These are phyloP conservation scores for Flexamia atlantica DNA, from an alignment of 2,888 invertebrate species.

Conservation along the genomic window DNA sequence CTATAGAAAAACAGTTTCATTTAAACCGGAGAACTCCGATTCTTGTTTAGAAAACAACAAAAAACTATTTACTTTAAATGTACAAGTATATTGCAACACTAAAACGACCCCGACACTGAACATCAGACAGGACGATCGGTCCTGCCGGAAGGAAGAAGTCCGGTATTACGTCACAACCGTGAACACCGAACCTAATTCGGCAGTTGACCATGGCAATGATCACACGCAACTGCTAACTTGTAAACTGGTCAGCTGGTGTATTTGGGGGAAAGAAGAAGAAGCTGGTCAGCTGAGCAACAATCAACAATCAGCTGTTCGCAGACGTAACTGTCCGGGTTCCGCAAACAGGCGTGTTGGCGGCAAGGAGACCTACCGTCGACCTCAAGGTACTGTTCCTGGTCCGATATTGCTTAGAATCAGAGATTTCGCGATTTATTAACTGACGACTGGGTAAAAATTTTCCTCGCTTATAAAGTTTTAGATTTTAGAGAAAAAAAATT, in stretches of 20 bases:
- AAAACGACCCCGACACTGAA: too few relatives aligned
- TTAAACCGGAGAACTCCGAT: too few relatives aligned
- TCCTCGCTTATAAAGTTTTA: too few relatives aligned
- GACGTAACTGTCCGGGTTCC: slow-evolving; percentile 22
- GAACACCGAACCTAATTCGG: slow-evolving; percentile 8
- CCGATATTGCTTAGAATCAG: neutral
- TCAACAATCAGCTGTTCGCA: slow-evolving; percentile 31
- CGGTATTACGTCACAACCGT: slow-evolving; percentile 14
- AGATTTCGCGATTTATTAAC: too few relatives aligned
- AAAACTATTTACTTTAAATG: too few relatives aligned
- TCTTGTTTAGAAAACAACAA: too few relatives aligned
- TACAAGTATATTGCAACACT: too few relatives aligned
- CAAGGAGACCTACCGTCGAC: slow-evolving; percentile 3
- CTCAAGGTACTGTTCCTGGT: slow-evolving; percentile 32
- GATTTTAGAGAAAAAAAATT: too few relatives aligned
- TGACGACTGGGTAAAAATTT: too few relatives aligned
- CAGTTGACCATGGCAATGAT: slow-evolving; percentile 23
- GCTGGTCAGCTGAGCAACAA: slow-evolving; percentile 16
- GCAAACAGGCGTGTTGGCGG: slow-evolving; percentile 5
- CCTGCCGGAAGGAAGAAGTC: slow-evolving; percentile 6
- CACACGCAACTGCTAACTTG: neutral
- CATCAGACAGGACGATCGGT: too few relatives aligned
- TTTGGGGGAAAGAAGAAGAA: slow-evolving; percentile 32
- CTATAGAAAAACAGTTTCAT: too few relatives aligned
- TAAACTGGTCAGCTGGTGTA: slow-evolving; percentile 7